Evolutionary conservation across 2,888 invertebrate species (phyloP).

Genomic region (Gandaritis pyraliata): DNA sequence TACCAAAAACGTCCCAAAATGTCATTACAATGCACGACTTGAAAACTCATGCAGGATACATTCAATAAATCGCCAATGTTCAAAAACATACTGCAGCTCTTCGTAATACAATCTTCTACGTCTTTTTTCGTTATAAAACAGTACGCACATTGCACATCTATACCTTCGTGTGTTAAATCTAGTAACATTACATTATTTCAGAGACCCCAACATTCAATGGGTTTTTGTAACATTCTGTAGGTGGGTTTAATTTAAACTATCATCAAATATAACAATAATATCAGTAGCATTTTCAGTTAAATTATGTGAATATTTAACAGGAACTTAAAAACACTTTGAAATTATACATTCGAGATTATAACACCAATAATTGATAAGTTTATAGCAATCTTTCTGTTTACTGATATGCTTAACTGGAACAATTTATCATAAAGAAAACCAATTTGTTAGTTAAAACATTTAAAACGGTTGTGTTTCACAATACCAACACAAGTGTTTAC

Average conservation of each 20-base stretch:
- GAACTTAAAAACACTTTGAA: slow-evolving; percentile 36
- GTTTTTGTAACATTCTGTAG: slow-evolving; percentile 13
- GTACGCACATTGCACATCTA: no score
- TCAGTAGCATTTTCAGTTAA: slow-evolving; percentile 19
- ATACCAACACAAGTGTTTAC: slow-evolving; percentile 21
- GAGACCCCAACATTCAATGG: slow-evolving; percentile 3
- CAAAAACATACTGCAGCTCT: no score
- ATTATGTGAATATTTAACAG: slow-evolving; percentile 25
- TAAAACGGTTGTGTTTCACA: slow-evolving; percentile 16
- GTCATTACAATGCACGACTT: no score
- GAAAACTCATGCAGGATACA: no score
- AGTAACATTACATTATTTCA: slow-evolving; percentile 6
- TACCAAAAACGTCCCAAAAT: no score
- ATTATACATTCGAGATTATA: slow-evolving; percentile 19
- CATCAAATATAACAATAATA: slow-evolving; percentile 27
- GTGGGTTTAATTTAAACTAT: slow-evolving; percentile 32
- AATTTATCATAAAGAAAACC: slow-evolving; percentile 11
- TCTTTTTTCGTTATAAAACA: no score
- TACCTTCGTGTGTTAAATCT: slow-evolving; percentile 1
- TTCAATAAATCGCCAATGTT: no score
- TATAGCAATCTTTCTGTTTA: slow-evolving; percentile 13
- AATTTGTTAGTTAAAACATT: slow-evolving; percentile 21
- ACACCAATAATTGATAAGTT: slow-evolving; percentile 17
- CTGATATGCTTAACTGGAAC: slow-evolving; percentile 23
- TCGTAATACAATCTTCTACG: no score